phyloP scores from a whole-genome alignment of 2,888 invertebrate genomes.

The Drosophila kanekoi region DNA sequence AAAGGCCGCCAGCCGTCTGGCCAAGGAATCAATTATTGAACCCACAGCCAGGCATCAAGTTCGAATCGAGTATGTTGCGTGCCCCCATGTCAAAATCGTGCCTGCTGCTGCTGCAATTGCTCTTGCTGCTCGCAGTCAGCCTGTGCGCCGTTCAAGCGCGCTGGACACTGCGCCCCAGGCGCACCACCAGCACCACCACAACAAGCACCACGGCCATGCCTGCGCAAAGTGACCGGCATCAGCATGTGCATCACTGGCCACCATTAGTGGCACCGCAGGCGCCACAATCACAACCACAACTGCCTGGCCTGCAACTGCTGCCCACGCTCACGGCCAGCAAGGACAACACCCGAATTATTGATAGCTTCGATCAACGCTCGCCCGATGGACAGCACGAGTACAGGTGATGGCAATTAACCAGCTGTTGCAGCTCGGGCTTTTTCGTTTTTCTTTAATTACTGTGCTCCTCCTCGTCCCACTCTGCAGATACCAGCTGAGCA shows the following conservation, averaged over 20 bases:
- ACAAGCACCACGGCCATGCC: conserved; percentile 25
- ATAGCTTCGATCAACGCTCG: conserved; percentile 62
- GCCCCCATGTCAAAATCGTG: conserved; percentile 17
- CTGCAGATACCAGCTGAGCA: conserved; percentile 75
- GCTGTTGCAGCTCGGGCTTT: too few relatives aligned
- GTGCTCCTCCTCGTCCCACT: not conserved
- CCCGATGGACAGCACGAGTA: conserved; percentile 74
- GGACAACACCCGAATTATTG: conserved; percentile 55
- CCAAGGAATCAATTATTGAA: conserved; percentile 69
- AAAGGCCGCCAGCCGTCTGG: conserved; percentile 50
- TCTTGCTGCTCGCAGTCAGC: not conserved
- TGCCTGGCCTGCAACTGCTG: not conserved
- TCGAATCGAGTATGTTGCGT: conserved; percentile 31
- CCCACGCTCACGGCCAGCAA: not conserved
- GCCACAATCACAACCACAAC: conserved; percentile 1
- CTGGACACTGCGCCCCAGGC: conserved; percentile 39
- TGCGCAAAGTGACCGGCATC: conserved; percentile 37
- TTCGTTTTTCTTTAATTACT: not conserved
- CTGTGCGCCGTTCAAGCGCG: conserved; percentile 33
- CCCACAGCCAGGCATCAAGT: conserved; percentile 43
- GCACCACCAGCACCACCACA: conserved; percentile 40
- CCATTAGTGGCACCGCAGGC: conserved; percentile 42
- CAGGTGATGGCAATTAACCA: conserved; percentile 43
- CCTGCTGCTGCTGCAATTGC: conserved; percentile 17
- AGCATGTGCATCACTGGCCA: conserved; percentile 49